Conservation (phyloP, 2,113 vertebrate genomes). For the Chloropsis hardwickii region DNA sequence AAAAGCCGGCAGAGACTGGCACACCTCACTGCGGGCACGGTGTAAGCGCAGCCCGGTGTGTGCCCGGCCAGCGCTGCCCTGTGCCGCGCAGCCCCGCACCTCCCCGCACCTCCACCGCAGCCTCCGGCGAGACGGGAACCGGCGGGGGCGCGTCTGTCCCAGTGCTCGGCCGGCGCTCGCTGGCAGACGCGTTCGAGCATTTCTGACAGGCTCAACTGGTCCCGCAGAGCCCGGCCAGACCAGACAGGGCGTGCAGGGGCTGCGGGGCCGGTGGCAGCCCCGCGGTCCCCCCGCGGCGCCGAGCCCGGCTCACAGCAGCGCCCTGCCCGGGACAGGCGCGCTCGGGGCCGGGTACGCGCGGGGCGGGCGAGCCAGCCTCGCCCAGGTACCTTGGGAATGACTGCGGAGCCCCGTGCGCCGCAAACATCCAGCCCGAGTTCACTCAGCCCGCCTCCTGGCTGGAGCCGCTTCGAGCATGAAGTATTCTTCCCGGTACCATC, state of each 20-base stretch:
- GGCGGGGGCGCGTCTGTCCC: not conserved
- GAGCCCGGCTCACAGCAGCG: too few relatives aligned
- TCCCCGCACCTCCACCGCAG: rapidly evolving
- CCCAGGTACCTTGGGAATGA: not conserved
- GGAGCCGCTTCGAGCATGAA: not conserved
- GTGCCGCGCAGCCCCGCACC: rapidly evolving
- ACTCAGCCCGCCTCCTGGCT: not conserved
- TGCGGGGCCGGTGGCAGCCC: not conserved
- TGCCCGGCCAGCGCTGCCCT: too few relatives aligned
- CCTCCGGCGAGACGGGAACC: too few relatives aligned
- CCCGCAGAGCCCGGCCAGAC: not conserved
- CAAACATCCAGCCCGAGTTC: not conserved
- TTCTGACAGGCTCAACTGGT: not conserved
- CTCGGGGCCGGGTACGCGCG: too few relatives aligned
- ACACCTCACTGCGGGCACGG: rapidly evolving
- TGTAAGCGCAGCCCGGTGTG: rapidly evolving
- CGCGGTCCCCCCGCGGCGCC: too few relatives aligned
- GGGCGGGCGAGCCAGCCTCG: not conserved
- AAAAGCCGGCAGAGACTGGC: not conserved
- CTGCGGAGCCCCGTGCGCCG: rapidly evolving
- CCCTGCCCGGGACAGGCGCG: too few relatives aligned
- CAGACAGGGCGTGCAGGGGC: not conserved
- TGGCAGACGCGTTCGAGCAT: rapidly evolving
- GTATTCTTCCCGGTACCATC: slow-evolving; percentile 19
- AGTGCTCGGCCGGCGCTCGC: rapidly evolving